phyloP scores from a whole-genome alignment of 1,140 invertebrate genomes.

The Lasioglossum baleicum region DNA sequence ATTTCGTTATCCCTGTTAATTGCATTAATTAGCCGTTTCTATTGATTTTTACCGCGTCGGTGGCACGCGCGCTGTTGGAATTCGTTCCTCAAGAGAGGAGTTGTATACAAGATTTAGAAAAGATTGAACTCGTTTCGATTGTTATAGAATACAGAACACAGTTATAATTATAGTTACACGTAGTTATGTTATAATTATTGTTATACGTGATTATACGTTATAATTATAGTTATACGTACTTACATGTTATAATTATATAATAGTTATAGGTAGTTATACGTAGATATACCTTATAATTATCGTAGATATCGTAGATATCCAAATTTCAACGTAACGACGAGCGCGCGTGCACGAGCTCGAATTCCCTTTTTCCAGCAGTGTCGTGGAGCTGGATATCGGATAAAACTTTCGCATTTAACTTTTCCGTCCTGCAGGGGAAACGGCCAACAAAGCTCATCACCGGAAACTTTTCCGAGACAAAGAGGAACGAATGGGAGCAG shows the following conservation, averaged over 20 bases:
- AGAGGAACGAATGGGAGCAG: constrained; percentile 57
- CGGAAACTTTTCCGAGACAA: constrained; percentile 77
- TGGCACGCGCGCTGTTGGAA: background rate
- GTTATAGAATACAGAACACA: too few species aligned
- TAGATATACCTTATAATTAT: constrained; percentile 19
- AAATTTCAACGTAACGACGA: constrained; percentile 38
- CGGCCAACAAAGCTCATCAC: constrained; percentile 79
- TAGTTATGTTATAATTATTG: too few species aligned
- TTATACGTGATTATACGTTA: too few species aligned
- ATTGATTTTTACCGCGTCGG: background rate
- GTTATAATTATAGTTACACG: too few species aligned
- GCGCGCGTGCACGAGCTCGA: background rate
- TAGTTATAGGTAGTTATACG: background rate
- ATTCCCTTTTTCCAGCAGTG: constrained; percentile 65
- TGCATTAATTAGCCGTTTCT: background rate
- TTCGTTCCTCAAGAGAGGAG: background rate
- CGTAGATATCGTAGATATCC: constrained; percentile 15
- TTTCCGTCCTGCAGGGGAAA: constrained; percentile 76
- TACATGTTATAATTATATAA: too few species aligned
- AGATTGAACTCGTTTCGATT: background rate
- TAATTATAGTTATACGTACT: too few species aligned
- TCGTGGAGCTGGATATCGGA: constrained; percentile 72
- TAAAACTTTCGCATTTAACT: constrained; percentile 79
- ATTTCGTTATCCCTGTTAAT: background rate
- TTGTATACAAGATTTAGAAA: background rate